A percentile compares a stretch with the other conserved stretches of the same genome.
Evolutionary conservation across 2,888 invertebrate species (phyloP).

Genomic region (Cybosia mesomella): DNA sequence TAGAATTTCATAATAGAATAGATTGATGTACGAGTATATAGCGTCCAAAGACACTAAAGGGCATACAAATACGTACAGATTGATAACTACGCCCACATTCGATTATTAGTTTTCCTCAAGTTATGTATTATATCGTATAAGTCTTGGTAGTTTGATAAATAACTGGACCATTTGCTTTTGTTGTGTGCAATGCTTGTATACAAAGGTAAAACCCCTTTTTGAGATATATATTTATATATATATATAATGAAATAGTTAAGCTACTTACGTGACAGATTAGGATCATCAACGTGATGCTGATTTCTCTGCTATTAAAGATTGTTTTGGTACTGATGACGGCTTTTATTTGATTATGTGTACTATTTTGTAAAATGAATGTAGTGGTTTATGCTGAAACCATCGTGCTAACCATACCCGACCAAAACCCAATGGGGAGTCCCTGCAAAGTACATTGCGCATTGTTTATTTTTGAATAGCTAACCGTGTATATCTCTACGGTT

Average conservation of each 20-base stretch:
- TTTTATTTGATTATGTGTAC: no score
- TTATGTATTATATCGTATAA: constrained; percentile 21
- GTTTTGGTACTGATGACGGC: no score
- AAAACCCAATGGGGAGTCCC: not conserved
- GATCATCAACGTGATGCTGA: not conserved
- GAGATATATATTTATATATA: not conserved
- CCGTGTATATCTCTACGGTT: not conserved
- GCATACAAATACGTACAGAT: constrained; percentile 20
- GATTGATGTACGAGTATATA: constrained; percentile 1
- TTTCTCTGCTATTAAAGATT: not conserved
- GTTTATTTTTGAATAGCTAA: not conserved
- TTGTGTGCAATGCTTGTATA: constrained; percentile 5
- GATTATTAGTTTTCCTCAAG: constrained; percentile 35
- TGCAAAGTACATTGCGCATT: not conserved
- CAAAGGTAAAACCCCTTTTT: not conserved
- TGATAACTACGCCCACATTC: constrained; percentile 36
- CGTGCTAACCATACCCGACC: not conserved
- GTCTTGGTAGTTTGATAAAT: constrained; percentile 7
- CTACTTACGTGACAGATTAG: not conserved
- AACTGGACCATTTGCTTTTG: not conserved
- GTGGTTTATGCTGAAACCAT: not conserved
- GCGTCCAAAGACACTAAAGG: constrained; percentile 13
- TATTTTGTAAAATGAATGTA: no score
- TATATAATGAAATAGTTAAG: not conserved
- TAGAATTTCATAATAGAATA: no score